Evolutionary conservation across 2,888 invertebrate species (phyloP).

Genomic region (Tipula unca): DNA sequence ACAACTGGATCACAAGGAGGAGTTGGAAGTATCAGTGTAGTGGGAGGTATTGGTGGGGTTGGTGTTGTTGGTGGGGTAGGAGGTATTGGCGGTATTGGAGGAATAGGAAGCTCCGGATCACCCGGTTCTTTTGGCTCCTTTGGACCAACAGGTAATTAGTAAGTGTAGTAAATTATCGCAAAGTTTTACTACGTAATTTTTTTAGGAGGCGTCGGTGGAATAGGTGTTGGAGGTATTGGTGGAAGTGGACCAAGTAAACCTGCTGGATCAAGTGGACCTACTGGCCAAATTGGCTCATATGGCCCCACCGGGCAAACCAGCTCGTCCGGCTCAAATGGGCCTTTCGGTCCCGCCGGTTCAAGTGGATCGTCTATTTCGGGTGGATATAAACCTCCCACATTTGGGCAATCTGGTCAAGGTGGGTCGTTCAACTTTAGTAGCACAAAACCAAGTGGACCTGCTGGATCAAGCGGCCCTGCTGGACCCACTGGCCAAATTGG

Average conservation of each 20-base stretch:
- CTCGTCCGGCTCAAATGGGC: too few relatives aligned
- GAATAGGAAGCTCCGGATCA: background rate
- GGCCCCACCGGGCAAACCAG: too few relatives aligned
- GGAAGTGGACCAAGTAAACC: conserved; percentile 26
- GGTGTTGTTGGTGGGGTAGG: too few relatives aligned
- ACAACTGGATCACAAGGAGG: conserved; percentile 22
- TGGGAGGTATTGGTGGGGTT: conserved; percentile 24
- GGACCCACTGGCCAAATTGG: conserved; percentile 26
- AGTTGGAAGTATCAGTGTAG: conserved; percentile 25
- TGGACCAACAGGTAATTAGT: background rate
- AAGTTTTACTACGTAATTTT: too few relatives aligned
- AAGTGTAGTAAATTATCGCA: too few relatives aligned
- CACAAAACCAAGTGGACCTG: too few relatives aligned
- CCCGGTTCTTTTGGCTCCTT: background rate
- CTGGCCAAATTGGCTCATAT: conserved; percentile 28
- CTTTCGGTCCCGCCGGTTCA: too few relatives aligned
- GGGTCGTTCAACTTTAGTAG: too few relatives aligned
- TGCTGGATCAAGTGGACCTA: conserved; percentile 33
- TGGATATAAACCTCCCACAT: too few relatives aligned
- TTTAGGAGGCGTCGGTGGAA: background rate
- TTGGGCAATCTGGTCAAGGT: too few relatives aligned
- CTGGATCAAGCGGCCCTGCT: conserved; percentile 29
- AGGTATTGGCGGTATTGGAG: too few relatives aligned
- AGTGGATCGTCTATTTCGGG: too few relatives aligned
- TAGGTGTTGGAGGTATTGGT: background rate